Percentiles rank a stretch among this genome's conserved stretches.
Conservation (phyloP, 2,113 vertebrate species). For the Crypturellus undulatus region DNA sequence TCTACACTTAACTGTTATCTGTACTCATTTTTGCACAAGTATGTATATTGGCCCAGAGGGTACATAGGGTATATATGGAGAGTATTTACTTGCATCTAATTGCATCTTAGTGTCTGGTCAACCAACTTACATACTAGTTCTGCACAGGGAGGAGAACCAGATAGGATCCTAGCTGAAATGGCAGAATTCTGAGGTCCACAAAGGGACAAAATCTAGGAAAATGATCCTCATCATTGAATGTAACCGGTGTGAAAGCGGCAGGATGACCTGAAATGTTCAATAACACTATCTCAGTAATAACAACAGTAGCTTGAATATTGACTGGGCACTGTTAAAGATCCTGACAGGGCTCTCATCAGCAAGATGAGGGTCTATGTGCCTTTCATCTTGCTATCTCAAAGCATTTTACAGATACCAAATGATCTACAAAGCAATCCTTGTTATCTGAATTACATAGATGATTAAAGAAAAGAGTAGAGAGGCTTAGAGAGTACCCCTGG, state of each 20-base stretch:
- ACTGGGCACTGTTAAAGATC: neutral
- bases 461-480: neutral
- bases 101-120: neutral
- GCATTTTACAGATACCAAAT: neutral
- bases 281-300: neutral
- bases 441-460: neutral
- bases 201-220: neutral
- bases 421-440: neutral
- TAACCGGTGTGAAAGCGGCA: neutral
- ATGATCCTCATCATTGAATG: neutral
- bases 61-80: neutral
- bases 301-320: neutral
- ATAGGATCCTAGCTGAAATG: neutral
- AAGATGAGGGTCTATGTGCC: neutral
- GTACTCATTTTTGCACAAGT: neutral
- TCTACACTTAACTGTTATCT: neutral
- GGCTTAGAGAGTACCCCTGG: neutral
- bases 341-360: neutral
- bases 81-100: neutral
- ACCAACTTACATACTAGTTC: neutral
- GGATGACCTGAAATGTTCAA: neutral
- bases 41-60: neutral
- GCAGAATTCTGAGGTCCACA: neutral
- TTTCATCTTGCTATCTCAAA: neutral
- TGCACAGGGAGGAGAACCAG: neutral